Evolutionary conservation across 1,140 invertebrate genomes (phyloP).

Genomic region (Helicoverpa zea): DNA sequence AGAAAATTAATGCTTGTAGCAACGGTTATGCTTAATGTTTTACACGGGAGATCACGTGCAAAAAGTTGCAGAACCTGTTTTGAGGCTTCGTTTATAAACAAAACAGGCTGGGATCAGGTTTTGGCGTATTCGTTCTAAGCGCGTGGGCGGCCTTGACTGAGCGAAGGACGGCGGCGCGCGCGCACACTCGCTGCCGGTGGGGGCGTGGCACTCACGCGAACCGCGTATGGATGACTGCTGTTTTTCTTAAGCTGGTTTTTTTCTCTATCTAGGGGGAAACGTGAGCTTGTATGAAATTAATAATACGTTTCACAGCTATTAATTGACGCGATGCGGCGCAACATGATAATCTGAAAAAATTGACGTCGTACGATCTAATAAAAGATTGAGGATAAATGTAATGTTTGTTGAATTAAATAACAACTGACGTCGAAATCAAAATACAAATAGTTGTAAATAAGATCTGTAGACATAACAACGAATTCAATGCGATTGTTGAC

Average conservation of each 20-base stretch:
- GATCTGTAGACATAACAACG: constrained; percentile 2
- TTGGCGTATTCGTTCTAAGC: constrained; percentile 53
- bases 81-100: constrained; percentile 63
- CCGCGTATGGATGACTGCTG: constrained; percentile 31
- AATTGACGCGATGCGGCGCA: background rate
- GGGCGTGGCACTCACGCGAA: constrained; percentile 66
- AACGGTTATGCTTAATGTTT: constrained; percentile 2
- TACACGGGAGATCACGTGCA: constrained; percentile 37
- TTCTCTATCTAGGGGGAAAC: constrained; percentile 14
- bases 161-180: constrained; percentile 72
- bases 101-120: constrained; percentile 61
- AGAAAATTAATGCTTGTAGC: background rate
- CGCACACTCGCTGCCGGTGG: constrained; percentile 56
- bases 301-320: constrained; percentile 25
- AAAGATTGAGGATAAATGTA: background rate
- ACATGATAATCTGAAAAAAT: background rate
- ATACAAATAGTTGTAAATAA: constrained; percentile 11
- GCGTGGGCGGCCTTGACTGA: constrained; percentile 75
- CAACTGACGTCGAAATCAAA: background rate
- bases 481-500: too few species aligned
- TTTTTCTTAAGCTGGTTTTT: constrained; percentile 50
- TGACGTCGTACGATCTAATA: background rate
- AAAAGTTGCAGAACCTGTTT: constrained; percentile 62
- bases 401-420: background rate
- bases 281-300: constrained; percentile 28